Evolutionary conservation across 2,113 vertebrate species (phyloP).

Genomic region (Pterophyllum scalare): DNA sequence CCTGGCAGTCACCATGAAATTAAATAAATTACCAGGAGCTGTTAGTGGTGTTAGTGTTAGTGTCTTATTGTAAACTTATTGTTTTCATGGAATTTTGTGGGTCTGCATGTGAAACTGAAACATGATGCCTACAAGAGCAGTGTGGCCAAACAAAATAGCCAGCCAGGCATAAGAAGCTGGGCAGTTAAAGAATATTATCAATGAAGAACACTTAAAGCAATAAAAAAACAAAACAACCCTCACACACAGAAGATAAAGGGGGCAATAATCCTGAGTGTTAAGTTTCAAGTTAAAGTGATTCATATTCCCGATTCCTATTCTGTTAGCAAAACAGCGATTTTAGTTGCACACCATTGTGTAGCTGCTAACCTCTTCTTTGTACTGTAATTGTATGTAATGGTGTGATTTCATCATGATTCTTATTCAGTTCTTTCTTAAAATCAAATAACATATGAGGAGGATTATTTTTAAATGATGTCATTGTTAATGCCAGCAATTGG

Average conservation of each 20-base stretch:
- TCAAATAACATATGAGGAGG: neutral
- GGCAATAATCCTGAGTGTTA: neutral
- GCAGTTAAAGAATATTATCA: neutral
- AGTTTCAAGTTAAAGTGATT: neutral
- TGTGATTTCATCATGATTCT: neutral
- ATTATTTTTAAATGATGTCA: neutral
- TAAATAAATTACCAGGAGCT: constrained; percentile 61
- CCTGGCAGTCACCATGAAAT: constrained; percentile 7
- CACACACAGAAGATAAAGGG: neutral
- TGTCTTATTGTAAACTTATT: neutral
- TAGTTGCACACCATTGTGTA: neutral
- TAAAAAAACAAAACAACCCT: neutral
- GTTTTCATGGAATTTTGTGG: constrained; percentile 9
- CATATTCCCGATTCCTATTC: neutral
- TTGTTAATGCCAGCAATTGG: neutral
- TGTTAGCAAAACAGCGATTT: neutral
- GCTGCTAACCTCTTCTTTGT: neutral
- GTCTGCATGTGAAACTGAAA: neutral
- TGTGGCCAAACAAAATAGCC: constrained; percentile 12
- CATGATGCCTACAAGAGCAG: neutral
- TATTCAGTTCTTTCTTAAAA: neutral
- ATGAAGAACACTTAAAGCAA: neutral
- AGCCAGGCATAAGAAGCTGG: neutral
- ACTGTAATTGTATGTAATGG: neutral
- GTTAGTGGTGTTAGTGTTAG: neutral